Conservation (phyloP, 2,888 invertebrate species). For the Brenthis hecate region DNA sequence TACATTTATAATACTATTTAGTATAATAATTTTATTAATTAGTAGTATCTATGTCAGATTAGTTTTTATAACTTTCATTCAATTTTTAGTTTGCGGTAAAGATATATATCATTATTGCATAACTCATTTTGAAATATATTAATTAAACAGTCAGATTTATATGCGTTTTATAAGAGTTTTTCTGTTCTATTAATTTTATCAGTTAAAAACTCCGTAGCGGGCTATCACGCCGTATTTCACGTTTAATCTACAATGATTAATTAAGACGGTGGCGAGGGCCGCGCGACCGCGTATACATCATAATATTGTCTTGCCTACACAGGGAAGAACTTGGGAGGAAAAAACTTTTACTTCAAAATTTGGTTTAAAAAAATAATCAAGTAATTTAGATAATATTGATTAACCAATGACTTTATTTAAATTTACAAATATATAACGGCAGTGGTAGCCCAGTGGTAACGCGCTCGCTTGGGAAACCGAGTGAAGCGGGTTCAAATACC, state of each 20-base stretch:
- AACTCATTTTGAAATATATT: neutral
- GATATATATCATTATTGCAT: neutral
- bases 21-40: no score
- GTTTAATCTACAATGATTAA: constrained; percentile 78
- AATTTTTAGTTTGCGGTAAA: neutral
- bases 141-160: neutral
- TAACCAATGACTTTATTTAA: no score
- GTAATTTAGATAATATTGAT: no score
- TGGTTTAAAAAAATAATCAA: no score
- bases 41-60: no score
- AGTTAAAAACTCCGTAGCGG: constrained; percentile 47
- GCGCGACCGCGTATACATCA: constrained; percentile 59
- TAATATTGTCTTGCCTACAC: constrained; percentile 62
- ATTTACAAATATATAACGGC: no score
- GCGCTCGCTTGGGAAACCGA: no score
- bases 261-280: constrained; percentile 67
- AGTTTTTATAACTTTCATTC: no score
- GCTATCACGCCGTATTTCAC: constrained; percentile 61
- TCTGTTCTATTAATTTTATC: constrained; percentile 39
- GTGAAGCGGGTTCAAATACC: no score
- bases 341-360: no score
- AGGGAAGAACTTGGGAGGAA: constrained; percentile 50
- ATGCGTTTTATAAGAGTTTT: constrained; percentile 21
- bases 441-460: no score
- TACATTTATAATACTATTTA: no score